These are phyloP conservation scores for Pseudopipra pipra DNA, from an alignment of 2,113 vertebrate genomes.

Conservation along the genomic window DNA sequence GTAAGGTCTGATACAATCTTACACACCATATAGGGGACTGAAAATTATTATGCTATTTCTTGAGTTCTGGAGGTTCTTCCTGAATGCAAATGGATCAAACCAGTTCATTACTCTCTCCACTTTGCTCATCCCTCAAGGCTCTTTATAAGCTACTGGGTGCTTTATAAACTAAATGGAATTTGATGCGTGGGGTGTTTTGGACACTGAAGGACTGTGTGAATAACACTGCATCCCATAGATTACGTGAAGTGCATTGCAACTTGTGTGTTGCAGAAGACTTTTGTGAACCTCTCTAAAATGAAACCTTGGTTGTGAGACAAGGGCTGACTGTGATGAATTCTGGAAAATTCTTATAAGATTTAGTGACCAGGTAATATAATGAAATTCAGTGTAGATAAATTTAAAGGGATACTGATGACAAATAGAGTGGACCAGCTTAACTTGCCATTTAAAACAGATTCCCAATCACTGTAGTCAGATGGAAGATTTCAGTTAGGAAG, in stretches of 20 bases:
- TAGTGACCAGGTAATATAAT: background rate
- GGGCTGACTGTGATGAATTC: background rate
- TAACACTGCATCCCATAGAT: background rate
- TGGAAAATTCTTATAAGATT: background rate
- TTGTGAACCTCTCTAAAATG: background rate
- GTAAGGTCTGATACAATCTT: background rate
- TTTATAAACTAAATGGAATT: background rate
- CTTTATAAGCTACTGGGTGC: background rate
- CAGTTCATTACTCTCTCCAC: background rate
- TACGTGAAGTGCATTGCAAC: background rate
- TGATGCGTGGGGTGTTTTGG: background rate
- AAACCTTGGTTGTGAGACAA: background rate
- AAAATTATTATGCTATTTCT: background rate
- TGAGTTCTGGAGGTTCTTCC: background rate
- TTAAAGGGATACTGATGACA: background rate
- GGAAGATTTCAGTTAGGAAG: background rate
- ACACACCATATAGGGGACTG: background rate
- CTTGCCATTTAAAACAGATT: background rate
- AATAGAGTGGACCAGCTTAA: background rate
- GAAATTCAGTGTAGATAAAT: background rate
- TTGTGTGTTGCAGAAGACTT: background rate
- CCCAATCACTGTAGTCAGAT: accelerated
- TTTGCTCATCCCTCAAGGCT: background rate
- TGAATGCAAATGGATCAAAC: background rate
- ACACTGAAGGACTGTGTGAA: background rate